phyloP scores from a whole-genome alignment of 2,888 invertebrate species.

The Cyclophora albipunctata region DNA sequence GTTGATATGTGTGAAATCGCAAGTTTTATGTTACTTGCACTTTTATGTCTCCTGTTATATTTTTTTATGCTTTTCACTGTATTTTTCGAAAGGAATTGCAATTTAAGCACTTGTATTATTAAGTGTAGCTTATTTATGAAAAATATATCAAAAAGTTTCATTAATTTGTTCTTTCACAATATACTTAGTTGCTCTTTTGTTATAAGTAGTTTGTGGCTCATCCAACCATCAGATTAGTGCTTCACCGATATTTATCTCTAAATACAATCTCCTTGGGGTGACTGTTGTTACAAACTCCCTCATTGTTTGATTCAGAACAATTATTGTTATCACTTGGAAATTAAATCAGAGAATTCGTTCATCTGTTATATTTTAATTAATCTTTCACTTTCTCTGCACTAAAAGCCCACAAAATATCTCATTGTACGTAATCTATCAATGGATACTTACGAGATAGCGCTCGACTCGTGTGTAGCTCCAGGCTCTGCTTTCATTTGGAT shows the following conservation, averaged over 20 bases:
- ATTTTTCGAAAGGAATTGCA: too few species aligned
- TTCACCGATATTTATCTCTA: slow-evolving; percentile 26
- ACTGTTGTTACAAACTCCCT: slow-evolving; percentile 21
- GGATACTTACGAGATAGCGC: too few species aligned
- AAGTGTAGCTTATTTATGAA: too few species aligned
- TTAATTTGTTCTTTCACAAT: neutral
- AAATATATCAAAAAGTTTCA: neutral
- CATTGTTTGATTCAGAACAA: slow-evolving; percentile 42
- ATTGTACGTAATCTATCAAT: too few species aligned
- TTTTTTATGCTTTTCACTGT: too few species aligned
- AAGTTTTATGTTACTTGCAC: neutral
- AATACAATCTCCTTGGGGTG: slow-evolving; percentile 16
- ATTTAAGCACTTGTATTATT: too few species aligned
- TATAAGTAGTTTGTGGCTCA: neutral
- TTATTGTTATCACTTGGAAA: slow-evolving; percentile 23
- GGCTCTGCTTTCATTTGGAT: too few species aligned
- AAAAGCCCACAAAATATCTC: slow-evolving; percentile 22
- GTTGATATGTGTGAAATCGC: neutral
- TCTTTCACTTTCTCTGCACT: slow-evolving; percentile 44
- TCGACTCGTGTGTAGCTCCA: too few species aligned
- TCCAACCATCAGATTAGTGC: slow-evolving; percentile 16
- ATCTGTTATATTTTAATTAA: slow-evolving; percentile 52
- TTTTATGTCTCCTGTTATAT: neutral
- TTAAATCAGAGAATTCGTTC: slow-evolving; percentile 33
- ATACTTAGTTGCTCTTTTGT: neutral